A percentile compares a stretch with the other conserved stretches of the same genome.
phyloP scores from a whole-genome alignment of 2,797 vertebrate species.

The Muscicapa striata region DNA sequence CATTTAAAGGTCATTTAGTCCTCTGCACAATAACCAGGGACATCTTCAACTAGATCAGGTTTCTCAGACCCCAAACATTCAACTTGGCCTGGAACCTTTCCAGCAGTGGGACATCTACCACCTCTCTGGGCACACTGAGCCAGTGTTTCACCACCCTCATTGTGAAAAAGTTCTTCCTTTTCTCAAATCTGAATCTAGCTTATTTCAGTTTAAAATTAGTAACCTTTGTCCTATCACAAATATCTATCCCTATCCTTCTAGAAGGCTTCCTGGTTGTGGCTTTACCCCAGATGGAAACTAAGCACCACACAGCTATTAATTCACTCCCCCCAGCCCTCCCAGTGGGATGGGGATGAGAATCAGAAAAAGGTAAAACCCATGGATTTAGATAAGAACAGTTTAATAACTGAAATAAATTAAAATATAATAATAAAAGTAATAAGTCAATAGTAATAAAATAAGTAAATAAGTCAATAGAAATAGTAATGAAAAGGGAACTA shows the following conservation, averaged over 20 bases:
- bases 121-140: neutral
- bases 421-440: neutral
- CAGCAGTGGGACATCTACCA: neutral
- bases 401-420: neutral
- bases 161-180: neutral
- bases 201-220: neutral
- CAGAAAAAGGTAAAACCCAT: neutral
- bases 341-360: neutral
- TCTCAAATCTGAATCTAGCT: neutral
- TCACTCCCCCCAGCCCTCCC: accelerated
- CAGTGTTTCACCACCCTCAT: neutral
- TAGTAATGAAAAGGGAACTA: neutral
- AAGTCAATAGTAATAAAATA: too few relatives aligned
- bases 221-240: neutral
- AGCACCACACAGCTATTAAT: neutral
- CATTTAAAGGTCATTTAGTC: neutral
- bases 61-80: neutral
- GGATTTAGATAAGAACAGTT: neutral
- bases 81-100: neutral
- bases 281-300: neutral
- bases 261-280: accelerated
- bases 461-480: neutral
- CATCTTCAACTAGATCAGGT: neutral
- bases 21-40: neutral
- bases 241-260: neutral